phyloP scores from a whole-genome alignment of 2,113 vertebrate species.

The Pelmatolapia mariae region DNA sequence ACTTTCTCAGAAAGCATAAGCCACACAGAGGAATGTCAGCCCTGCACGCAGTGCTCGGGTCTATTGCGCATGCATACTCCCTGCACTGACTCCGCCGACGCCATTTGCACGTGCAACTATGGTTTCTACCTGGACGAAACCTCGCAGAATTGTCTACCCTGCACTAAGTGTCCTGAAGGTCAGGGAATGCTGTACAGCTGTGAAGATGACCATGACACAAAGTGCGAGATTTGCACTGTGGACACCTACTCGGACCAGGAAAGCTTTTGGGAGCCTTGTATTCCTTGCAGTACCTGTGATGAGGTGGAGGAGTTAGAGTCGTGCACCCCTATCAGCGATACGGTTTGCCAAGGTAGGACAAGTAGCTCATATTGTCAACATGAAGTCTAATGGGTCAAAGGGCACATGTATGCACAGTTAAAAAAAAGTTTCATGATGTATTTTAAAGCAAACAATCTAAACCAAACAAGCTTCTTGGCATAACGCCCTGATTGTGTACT shows the following conservation, averaged over 20 bases:
- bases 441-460: not conserved
- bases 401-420: not conserved
- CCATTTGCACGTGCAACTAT: conserved; percentile 85
- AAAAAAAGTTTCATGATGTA: not conserved
- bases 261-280: conserved; percentile 87
- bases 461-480: not conserved
- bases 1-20: conserved; percentile 88
- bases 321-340: conserved; percentile 76
- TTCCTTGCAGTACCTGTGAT: conserved; percentile 89
- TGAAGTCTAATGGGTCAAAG: not conserved
- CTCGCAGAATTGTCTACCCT: conserved; percentile 69
- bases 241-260: conserved; percentile 90
- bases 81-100: conserved; percentile 89
- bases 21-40: conserved; percentile 81
- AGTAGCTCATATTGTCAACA: not conserved
- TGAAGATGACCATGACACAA: conserved; percentile 73
- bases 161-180: conserved; percentile 80
- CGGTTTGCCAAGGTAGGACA: conserved; percentile 78
- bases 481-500: not conserved
- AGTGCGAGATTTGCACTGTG: conserved; percentile 81
- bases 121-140: conserved; percentile 71
- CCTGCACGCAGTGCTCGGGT: conserved; percentile 80
- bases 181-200: conserved; percentile 82
- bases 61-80: conserved; percentile 84
- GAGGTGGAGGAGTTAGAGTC: conserved; percentile 65